Evolutionary conservation across 2,888 invertebrate species (phyloP).

Genomic region (Chrysotoxum bicinctum): DNA sequence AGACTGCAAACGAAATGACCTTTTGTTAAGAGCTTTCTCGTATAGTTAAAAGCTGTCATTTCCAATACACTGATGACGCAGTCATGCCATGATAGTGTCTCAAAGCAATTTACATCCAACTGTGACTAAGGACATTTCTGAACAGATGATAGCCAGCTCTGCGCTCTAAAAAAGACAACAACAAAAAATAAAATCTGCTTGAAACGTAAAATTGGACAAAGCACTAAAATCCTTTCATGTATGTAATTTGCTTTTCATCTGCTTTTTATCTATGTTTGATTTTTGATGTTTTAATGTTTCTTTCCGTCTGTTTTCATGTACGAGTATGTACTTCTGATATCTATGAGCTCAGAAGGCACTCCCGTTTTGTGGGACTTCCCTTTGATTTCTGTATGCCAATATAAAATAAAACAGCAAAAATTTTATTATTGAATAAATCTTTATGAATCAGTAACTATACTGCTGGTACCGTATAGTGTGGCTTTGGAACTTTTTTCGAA

Average conservation of each 20-base stretch:
- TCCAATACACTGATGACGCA: conserved; percentile 30
- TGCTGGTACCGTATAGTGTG: not conserved
- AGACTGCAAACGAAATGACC: conserved; percentile 17
- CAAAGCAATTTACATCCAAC: conserved; percentile 23
- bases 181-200: conserved; percentile 10
- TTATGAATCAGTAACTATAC: conserved; percentile 12
- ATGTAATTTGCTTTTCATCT: conserved; percentile 51
- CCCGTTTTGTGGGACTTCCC: conserved; percentile 9
- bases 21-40: conserved; percentile 25
- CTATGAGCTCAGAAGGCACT: too few relatives aligned
- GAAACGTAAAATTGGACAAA: conserved; percentile 40
- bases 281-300: conserved; percentile 6
- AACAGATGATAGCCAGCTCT: not conserved
- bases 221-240: conserved; percentile 41
- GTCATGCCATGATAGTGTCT: not conserved
- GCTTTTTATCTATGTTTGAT: not conserved
- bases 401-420: conserved; percentile 45
- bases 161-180: not conserved
- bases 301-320: not conserved
- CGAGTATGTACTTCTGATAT: conserved; percentile 7
- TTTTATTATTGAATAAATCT: conserved; percentile 59
- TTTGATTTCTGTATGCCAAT: conserved; percentile 15
- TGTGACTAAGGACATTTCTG: conserved; percentile 1
- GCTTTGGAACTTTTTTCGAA: not conserved
- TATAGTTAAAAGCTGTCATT: conserved; percentile 43